Base-by-base conservation (phyloP, 2,113 vertebrate genomes). In the Leptosomus discolor region DNA sequence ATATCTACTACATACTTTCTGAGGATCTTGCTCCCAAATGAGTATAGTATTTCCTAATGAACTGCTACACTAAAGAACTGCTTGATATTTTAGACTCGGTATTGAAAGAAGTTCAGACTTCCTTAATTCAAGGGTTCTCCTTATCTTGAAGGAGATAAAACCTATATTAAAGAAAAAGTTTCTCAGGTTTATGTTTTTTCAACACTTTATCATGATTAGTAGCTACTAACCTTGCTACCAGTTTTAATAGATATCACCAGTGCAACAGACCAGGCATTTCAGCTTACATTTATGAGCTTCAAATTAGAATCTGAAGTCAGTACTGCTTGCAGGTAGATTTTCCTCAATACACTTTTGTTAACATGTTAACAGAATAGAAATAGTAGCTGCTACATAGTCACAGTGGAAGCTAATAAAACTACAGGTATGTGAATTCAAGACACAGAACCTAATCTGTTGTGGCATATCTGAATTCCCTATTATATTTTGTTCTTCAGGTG, bases 1-100 rank as follows among this genome's bases (percentile, higher is more conserved):
- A n/a, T n/a, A n/a, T n/a, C n/a, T n/a, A 0, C 8, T 48, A 27
- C 12, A 37, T 7, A 2, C 3, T 34, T 45, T 29, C 22, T 3
- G 14, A 32, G 13, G 18, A 18, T 71, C 23, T 50, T 53, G 27
- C 13, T 78, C 14, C 9, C 20, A 75, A 3, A 24, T 26, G 5
- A 30, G 10, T 53, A 7, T 2, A 12, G 3, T 12, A n/a, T 60
- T 77, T 64, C 30, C 22, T 57, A 24, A 37, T 9, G 26, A n/a
- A 73, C 4, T 10, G 21, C n/a, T 20, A 4, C 27, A 36, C 5
- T 7, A 1, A 37, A 54, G 3, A 46, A 46, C 45, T 46, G 16
- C 15, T 46, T 46, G 13, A 46, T 19, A 46, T 46, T 46, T 46
- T 46, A 41, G 11, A 27, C 27, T 65, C 1, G 3, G 4, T 9